These are phyloP conservation scores for Hystrix cristata DNA, from an alignment of 2,113 vertebrate genomes.

Conservation along the genomic window DNA sequence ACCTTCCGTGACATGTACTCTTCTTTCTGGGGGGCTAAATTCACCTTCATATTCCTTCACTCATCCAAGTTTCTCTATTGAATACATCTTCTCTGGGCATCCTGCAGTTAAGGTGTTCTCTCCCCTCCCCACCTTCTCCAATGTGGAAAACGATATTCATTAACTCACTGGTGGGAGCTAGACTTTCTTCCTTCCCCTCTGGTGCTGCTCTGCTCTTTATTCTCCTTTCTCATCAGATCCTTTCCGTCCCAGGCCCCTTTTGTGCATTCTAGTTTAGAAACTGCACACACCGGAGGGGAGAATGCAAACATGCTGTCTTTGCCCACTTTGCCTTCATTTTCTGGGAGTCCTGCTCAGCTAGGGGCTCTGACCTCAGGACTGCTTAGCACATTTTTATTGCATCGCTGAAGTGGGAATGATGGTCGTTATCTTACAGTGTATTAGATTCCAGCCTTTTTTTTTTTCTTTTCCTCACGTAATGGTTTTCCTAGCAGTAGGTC, in stretches of 20 bases:
- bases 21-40: neutral
- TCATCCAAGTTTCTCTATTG: neutral
- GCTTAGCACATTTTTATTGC: neutral
- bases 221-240: neutral
- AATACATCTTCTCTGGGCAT: neutral
- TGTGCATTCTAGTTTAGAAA: neutral
- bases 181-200: neutral
- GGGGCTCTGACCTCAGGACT: neutral
- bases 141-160: neutral
- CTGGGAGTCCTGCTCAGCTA: neutral
- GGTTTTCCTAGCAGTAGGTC: neutral
- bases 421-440: neutral
- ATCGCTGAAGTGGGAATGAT: neutral
- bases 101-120: neutral
- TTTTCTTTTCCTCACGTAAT: neutral
- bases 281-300: neutral
- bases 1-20: neutral
- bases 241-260: neutral
- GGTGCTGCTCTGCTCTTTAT: too few relatives aligned
- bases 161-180: neutral
- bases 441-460: neutral
- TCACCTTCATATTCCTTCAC: neutral
- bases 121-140: neutral
- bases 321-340: accelerated
- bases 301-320: neutral